Percentiles rank a stretch among this genome's conserved stretches.
These are phyloP conservation scores for Capra hircus DNA, from an alignment of 2,113 vertebrate genomes.

Conservation along the genomic window DNA sequence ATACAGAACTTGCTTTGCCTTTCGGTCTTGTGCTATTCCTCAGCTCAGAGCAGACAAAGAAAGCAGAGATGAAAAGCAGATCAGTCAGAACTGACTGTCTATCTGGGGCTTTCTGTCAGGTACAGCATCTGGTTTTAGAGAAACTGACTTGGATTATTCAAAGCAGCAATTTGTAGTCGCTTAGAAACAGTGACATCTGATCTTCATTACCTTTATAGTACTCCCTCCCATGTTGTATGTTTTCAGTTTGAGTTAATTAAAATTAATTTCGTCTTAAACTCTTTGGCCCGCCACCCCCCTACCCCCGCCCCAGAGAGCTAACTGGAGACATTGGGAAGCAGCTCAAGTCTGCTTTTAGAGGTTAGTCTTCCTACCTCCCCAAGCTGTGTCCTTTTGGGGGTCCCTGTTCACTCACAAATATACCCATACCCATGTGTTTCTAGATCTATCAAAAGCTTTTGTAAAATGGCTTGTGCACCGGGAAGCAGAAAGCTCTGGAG, in stretches of 20 bases:
- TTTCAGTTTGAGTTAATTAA: background rate
- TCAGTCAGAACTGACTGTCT: background rate
- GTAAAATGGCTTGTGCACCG: background rate
- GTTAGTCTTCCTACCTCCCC: background rate
- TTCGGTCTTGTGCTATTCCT: background rate
- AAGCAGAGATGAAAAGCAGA: background rate
- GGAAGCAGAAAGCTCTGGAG: background rate
- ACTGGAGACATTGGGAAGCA: background rate
- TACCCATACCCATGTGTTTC: background rate
- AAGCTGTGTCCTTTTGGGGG: background rate
- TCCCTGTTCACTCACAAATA: background rate
- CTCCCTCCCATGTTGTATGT: background rate
- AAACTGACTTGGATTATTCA: background rate
- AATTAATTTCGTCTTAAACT: background rate
- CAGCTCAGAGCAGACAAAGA: background rate
- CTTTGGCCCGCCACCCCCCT: background rate
- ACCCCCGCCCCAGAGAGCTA: background rate
- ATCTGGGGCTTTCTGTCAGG: background rate
- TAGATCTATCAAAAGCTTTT: background rate
- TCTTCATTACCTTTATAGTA: background rate
- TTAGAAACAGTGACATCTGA: background rate
- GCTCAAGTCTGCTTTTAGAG: background rate
- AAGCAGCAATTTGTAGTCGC: background rate
- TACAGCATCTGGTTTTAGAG: background rate
- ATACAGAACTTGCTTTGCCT: background rate